Evolutionary conservation across 2,888 invertebrate genomes (phyloP), one percentile per base, ranked within the genome.

Genomic region (Tricholauxania praeusta): DNA sequence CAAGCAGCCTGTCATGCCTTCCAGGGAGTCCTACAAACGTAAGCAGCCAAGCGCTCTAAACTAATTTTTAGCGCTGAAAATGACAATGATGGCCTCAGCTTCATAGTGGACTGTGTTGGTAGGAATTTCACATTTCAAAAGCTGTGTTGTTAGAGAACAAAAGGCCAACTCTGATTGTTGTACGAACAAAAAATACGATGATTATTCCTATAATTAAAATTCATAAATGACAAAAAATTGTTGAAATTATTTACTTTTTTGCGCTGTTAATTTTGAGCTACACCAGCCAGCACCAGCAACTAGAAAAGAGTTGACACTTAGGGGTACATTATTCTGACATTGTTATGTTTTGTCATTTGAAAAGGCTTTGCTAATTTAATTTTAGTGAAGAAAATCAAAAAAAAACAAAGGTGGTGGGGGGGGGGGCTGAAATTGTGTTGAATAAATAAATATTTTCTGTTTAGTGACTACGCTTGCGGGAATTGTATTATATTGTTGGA

Each of bases 121-220:
- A 39, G 2, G 10, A 39, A 39, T 39, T n/a, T 1, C 4, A 39
- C 49, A 12, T 49, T 49, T 19, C 15, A 19, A 15, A 32, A 2
- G 28, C 60, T 22, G 15, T 49, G 22, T 49, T 49, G 48, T 12
- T 17, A 2, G 12, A 17, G 67, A 47, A 28, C 15, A 47, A n/a
- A 55, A 67, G 17, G 55, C 32, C 53, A 63, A 47, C 55, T 71
- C 49, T 71, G 71, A 64, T 71, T 64, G 64, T 71, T 64, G 64
- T 71, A 22, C 22, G 49, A 51, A n/a, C n/a, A n/a, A 48, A 55
- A 55, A 47, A 49, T 66, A 72, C 57, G 48, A 67, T 67, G 48
- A 67, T 67, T 67, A 53, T 39, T 39, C 39, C 1, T 39, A 10
- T 72, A 72, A 72, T 72, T 72, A 72, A 57, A 72, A 63, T 72